Percentiles rank a stretch among this genome's conserved stretches.
phyloP scores from a whole-genome alignment of 2,113 vertebrate genomes.

The Rhea pennata region DNA sequence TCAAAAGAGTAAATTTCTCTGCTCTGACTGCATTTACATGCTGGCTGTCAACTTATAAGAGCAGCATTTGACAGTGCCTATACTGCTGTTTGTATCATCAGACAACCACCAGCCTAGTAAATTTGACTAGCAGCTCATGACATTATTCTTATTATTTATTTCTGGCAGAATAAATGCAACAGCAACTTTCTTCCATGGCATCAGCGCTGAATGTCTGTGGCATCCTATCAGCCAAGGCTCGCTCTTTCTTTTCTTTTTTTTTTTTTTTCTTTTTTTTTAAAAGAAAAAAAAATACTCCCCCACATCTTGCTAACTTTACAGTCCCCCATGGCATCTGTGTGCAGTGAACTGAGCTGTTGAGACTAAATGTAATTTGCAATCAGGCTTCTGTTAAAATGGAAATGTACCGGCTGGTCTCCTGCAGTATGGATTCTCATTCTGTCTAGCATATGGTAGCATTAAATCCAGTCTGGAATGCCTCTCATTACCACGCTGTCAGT shows the following conservation, averaged over 20 bases:
- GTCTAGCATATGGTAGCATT: conserved; percentile 82
- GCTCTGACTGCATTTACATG: conserved; percentile 7
- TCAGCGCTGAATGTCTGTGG: conserved; percentile 72
- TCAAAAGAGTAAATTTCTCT: conserved; percentile 21
- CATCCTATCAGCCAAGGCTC: conserved; percentile 67
- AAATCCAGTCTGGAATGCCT: conserved; percentile 80
- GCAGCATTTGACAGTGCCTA: conserved; percentile 53
- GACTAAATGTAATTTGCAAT: conserved; percentile 80
- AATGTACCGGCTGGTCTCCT: conserved; percentile 80
- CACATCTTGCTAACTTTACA: conserved; percentile 80
- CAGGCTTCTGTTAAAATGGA: conserved; percentile 79
- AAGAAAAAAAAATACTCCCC: conserved; percentile 50
- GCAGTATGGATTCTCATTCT: conserved; percentile 81
- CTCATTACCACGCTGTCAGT: conserved; percentile 74
- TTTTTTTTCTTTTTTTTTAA: no score
- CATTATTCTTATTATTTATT: conserved; percentile 74
- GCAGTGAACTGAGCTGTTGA: conserved; percentile 82
- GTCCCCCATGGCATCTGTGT: conserved; percentile 77
- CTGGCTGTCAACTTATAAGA: conserved; percentile 44
- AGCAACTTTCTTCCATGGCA: conserved; percentile 69
- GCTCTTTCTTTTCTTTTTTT: no score
- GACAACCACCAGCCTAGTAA: conserved; percentile 70
- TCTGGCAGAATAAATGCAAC: conserved; percentile 76
- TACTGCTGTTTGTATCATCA: conserved; percentile 62
- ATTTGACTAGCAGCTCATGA: conserved; percentile 75